Percentiles rank a stretch among this genome's conserved stretches.
Evolutionary conservation across 2,888 invertebrate genomes (phyloP).

Genomic region (Drosophila flavopinicola): DNA sequence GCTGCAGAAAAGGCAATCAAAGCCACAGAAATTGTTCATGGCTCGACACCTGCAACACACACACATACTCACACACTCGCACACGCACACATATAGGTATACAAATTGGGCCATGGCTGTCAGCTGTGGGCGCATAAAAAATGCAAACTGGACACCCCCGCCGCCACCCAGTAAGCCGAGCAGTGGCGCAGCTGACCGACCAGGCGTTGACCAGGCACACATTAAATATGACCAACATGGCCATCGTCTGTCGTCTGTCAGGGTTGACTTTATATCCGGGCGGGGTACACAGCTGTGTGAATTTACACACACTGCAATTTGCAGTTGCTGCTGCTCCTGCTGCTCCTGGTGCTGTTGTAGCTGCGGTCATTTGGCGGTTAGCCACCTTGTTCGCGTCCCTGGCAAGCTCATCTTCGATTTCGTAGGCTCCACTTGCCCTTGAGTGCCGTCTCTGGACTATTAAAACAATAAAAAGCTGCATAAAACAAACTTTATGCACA

Average conservation of each 20-base stretch:
- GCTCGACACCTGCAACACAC: conserved; percentile 63
- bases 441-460: conserved; percentile 49
- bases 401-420: conserved; percentile 70
- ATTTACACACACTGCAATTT: conserved; percentile 73
- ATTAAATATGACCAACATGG: conserved; percentile 76
- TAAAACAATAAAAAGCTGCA: conserved; percentile 70
- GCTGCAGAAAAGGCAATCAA: conserved; percentile 69
- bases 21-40: conserved; percentile 75
- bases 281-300: conserved; percentile 52
- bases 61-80: conserved; percentile 12
- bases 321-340: conserved; percentile 37
- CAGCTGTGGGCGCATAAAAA: conserved; percentile 78
- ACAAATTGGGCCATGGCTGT: conserved; percentile 61
- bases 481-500: conserved; percentile 65
- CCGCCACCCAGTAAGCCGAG: conserved; percentile 12
- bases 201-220: conserved; percentile 66
- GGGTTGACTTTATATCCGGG: conserved; percentile 62
- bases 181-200: conserved; percentile 49
- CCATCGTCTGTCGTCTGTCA: conserved; percentile 53
- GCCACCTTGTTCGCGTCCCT: conserved; percentile 66
- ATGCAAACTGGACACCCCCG: conserved; percentile 53
- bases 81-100: conserved; percentile 5
- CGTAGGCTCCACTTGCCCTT: conserved; percentile 47
- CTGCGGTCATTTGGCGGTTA: conserved; percentile 76
- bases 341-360: conserved; percentile 26